phyloP scores from a whole-genome alignment of 2,888 invertebrate species.

The Drosophila leonis region DNA sequence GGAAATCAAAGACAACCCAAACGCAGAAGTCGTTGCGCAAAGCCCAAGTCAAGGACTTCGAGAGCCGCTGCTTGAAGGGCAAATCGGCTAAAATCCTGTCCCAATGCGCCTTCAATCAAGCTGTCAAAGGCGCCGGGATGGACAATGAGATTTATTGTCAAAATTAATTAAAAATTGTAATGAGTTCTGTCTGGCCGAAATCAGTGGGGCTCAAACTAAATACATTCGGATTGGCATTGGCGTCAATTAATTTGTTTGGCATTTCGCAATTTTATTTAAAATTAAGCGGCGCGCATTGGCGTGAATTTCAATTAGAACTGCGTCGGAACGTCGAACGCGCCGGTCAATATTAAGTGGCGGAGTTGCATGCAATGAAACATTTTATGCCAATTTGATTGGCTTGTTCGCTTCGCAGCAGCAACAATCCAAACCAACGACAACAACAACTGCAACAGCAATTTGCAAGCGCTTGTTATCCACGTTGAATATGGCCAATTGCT shows the following conservation, averaged over 20 bases:
- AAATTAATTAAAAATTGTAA: constrained; percentile 81
- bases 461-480: constrained; percentile 37
- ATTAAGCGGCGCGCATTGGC: constrained; percentile 58
- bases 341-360: constrained; percentile 1
- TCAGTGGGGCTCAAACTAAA: constrained; percentile 58
- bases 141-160: constrained; percentile 69
- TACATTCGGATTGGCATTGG: constrained; percentile 47
- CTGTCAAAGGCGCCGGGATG: constrained; percentile 54
- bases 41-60: constrained; percentile 31
- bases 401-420: constrained; percentile 35
- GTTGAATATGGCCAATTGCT: constrained; percentile 34
- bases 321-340: not conserved
- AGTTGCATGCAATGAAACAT: constrained; percentile 35
- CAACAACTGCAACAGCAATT: constrained; percentile 21
- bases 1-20: constrained; percentile 64
- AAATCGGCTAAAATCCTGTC: constrained; percentile 25
- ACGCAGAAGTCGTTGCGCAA: constrained; percentile 20
- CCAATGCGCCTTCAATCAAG: constrained; percentile 65
- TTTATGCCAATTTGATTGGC: constrained; percentile 74
- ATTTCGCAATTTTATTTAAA: constrained; percentile 70
- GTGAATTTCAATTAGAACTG: constrained; percentile 71
- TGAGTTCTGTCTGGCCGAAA: constrained; percentile 55
- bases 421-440: constrained; percentile 1
- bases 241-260: constrained; percentile 74
- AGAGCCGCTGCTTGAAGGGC: constrained; percentile 27